A percentile compares a stretch with the other conserved stretches of the same genome.
Evolutionary conservation across 2,888 invertebrate genomes (phyloP).

Genomic region (Dolichopus griseipennis): DNA sequence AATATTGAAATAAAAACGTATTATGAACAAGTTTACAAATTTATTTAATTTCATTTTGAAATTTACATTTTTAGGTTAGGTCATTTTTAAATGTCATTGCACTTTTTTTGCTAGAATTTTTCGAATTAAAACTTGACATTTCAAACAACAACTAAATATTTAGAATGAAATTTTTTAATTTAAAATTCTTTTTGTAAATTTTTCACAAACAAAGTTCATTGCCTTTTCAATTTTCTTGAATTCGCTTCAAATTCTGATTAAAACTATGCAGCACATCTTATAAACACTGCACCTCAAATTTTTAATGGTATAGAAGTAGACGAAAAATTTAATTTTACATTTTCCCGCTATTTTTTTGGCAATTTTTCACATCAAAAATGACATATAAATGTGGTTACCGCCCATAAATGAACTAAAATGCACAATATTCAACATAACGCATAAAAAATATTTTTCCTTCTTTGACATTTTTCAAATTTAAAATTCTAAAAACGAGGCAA

Average conservation of each 20-base stretch:
- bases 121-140: not conserved
- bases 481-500: too few species aligned
- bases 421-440: not conserved
- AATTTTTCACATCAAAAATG: slow-evolving; percentile 2
- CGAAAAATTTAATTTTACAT: not conserved
- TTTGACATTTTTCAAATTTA: too few species aligned
- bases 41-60: too few species aligned
- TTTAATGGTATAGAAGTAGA: not conserved
- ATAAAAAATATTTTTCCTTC: too few species aligned
- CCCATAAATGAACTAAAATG: not conserved
- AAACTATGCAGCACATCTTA: too few species aligned
- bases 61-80: not conserved
- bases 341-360: not conserved
- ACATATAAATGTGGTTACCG: not conserved
- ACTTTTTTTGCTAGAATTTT: too few species aligned
- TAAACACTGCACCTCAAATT: too few species aligned
- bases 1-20: too few species aligned
- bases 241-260: too few species aligned
- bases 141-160: not conserved
- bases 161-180: not conserved
- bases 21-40: too few species aligned
- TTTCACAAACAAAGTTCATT: not conserved
- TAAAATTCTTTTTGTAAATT: not conserved
- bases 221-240: too few species aligned
- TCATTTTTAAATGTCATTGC: not conserved